These are phyloP conservation scores for Trachythela sp. DNA, from an alignment of 64 coral and sea anemone species.

Conservation along the genomic window DNA sequence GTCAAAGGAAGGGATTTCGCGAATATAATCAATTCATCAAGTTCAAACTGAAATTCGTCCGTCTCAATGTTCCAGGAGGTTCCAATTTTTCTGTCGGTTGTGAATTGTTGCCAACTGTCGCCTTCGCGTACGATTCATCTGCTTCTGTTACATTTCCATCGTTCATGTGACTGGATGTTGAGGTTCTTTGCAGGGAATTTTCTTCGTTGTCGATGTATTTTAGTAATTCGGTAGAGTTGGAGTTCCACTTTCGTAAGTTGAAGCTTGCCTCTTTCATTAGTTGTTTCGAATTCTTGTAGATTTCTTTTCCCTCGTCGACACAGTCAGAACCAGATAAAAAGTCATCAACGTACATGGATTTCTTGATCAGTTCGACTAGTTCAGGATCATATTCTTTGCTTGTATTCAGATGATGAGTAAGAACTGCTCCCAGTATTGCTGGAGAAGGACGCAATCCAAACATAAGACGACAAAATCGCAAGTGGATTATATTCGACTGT, in stretches of 20 bases:
- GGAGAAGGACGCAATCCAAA: slow-evolving; percentile 3
- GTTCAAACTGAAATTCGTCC: neutral
- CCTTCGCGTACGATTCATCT: neutral
- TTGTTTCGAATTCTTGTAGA: neutral
- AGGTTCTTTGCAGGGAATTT: neutral
- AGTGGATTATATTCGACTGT: neutral
- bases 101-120: neutral
- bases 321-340: neutral
- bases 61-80: neutral
- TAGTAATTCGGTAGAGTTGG: neutral
- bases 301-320: neutral
- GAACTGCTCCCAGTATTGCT: neutral
- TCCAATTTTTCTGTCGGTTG: neutral
- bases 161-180: neutral
- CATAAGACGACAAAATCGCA: neutral
- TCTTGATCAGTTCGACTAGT: neutral
- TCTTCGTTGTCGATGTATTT: neutral
- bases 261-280: neutral
- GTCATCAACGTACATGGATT: slow-evolving; percentile 11
- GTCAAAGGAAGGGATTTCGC: neutral
- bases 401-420: neutral
- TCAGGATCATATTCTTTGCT: neutral
- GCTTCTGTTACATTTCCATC: neutral
- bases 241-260: slow-evolving; percentile 1
- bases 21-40: neutral